Conservation (phyloP, 2,888 invertebrate species). For the Brenthis daphne region DNA sequence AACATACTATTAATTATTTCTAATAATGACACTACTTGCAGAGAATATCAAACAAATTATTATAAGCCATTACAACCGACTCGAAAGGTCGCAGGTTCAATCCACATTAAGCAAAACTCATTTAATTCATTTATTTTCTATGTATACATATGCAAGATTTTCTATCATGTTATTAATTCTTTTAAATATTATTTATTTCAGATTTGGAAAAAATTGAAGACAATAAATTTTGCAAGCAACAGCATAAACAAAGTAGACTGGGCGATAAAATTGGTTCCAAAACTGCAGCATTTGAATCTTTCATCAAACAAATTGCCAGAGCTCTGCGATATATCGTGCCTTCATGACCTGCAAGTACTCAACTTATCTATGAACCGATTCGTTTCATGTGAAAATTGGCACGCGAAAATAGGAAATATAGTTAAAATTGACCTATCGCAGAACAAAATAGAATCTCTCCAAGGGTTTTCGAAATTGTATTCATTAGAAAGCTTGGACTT, state of each 20-base stretch:
- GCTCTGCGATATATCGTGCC: constrained; percentile 88
- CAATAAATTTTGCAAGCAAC: constrained; percentile 90
- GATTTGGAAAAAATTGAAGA: constrained; percentile 86
- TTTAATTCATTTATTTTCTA: no score
- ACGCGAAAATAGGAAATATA: constrained; percentile 93
- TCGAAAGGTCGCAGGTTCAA: no score
- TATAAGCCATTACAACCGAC: no score
- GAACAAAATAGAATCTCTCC: constrained; percentile 88
- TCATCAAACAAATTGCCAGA: constrained; percentile 90
- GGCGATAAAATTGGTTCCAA: constrained; percentile 89
- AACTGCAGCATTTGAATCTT: constrained; percentile 86
- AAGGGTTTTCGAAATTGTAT: constrained; percentile 90
- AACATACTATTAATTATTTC: no score
- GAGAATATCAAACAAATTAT: no score
- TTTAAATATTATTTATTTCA: constrained; percentile 54
- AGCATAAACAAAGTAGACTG: constrained; percentile 89
- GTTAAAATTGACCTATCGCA: constrained; percentile 92
- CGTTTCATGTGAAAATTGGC: constrained; percentile 87
- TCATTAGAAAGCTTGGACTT: constrained; percentile 93
- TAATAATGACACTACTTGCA: no score
- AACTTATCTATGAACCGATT: constrained; percentile 92
- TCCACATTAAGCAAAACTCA: no score
- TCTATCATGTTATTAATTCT: background rate
- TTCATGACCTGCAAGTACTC: constrained; percentile 89
- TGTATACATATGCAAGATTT: no score